Base-by-base conservation (phyloP, 2,797 vertebrate species). In the Schizopygopsis pylzovi region DNA sequence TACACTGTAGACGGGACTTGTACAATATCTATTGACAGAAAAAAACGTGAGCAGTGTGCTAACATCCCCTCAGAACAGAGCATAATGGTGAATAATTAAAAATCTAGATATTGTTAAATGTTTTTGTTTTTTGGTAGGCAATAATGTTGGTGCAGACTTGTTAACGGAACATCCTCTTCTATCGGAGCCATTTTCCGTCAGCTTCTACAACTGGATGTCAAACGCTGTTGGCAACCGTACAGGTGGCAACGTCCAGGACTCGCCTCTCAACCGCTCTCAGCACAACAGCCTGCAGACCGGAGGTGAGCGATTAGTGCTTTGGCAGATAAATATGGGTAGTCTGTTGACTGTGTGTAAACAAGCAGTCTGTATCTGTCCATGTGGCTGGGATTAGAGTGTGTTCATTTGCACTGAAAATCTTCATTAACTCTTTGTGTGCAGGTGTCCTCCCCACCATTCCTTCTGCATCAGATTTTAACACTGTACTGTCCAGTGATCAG, bases 191-290 rank as follows among this genome's bases (percentile, higher is more conserved):
- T 97, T 97, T 18, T 96, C 98, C 1, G 97, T 99, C 94, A 99
- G 98, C 90, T 99, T 99, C 91, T 99, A 99, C 93, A 99, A 99
- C 92, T 99, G 98, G 98, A 99, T 99, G 98, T 99, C 98, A 84
- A 98, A 98, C 63, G 98, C 98, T 28, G 98, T 99, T 90, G 96
- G 98, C 83, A 98, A 97, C 93, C 95, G 97, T 89, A 95, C 96
- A 1, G 96, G 96, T 1, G 95, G 95, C 2, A 91, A 92, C 0
- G 89, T 94, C 4, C 97, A 99, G 89, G 98, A 99, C 79, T 98
- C 97, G 22, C 96, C 97, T 0, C 90, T 96, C 52, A 96, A 94
- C 88, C 98, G 96, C 83, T 95, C 97, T 16, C 97, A 97, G 67
- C 97, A 98, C 93, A 98, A 97, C 90, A 98, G 96, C 89, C 96